Evolutionary conservation across 2,888 invertebrate species (phyloP).

Genomic region (Trissolcus brochymenae): DNA sequence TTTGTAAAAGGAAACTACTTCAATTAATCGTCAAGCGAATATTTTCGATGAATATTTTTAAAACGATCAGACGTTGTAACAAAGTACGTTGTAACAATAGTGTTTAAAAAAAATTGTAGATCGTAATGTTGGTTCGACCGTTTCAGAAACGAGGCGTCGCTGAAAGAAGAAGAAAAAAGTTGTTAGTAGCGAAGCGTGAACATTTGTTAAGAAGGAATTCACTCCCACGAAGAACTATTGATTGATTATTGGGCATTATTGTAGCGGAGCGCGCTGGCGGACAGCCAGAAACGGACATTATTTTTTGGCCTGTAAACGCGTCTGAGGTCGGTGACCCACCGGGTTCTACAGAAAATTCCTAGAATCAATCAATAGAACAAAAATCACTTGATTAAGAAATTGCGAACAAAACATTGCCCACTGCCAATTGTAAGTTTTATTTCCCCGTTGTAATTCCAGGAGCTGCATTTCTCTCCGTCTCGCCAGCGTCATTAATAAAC

Average conservation of each 20-base stretch:
- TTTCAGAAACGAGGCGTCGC: slow-evolving; percentile 31
- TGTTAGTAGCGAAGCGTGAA: slow-evolving; percentile 29
- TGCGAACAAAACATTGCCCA: no score
- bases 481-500: slow-evolving; percentile 51
- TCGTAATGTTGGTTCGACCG: slow-evolving; percentile 16
- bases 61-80: slow-evolving; percentile 32
- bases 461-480: slow-evolving; percentile 55
- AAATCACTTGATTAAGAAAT: no score
- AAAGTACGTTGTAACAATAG: slow-evolving; percentile 11
- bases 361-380: no score
- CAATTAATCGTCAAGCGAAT: slow-evolving; percentile 38
- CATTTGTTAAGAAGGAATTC: slow-evolving; percentile 25
- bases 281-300: slow-evolving; percentile 21
- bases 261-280: slow-evolving; percentile 33
- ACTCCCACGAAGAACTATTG: slow-evolving; percentile 32
- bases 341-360: no score
- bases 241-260: slow-evolving; percentile 53
- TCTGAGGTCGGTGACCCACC: slow-evolving; percentile 2
- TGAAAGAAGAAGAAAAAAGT: slow-evolving; percentile 18
- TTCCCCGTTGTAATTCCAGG: slow-evolving; percentile 43
- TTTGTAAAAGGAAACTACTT: slow-evolving; percentile 44
- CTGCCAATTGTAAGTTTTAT: slow-evolving; percentile 7
- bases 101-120: slow-evolving; percentile 28
- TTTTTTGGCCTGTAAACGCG: slow-evolving; percentile 32
- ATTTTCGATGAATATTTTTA: slow-evolving; percentile 50